Percentiles rank a stretch among this genome's conserved stretches.
These are phyloP conservation scores for Chelmon rostratus DNA, from an alignment of 2,797 vertebrate genomes.

Conservation along the genomic window DNA sequence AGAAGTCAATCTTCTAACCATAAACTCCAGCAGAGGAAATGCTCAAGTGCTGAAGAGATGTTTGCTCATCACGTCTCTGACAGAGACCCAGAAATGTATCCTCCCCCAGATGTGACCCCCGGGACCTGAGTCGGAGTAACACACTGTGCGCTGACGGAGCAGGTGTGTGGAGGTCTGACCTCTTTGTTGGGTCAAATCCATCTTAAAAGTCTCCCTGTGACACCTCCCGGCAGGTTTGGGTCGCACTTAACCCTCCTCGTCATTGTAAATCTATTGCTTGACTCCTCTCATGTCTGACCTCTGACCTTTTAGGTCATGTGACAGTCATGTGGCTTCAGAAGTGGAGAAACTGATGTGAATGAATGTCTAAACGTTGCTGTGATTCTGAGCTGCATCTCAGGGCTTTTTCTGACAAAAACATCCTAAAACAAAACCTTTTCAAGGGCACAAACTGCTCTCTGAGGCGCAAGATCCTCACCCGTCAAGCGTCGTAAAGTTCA, in stretches of 20 bases:
- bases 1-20: neutral
- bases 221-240: constrained; percentile 17
- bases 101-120: constrained; percentile 36
- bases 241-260: constrained; percentile 17
- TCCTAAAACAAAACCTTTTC: neutral
- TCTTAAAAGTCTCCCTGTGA: constrained; percentile 31
- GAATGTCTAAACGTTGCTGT: too few relatives aligned
- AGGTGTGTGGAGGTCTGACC: constrained; percentile 43
- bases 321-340: constrained; percentile 27
- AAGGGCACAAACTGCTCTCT: neutral
- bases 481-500: neutral
- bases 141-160: constrained; percentile 45
- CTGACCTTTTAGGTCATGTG: constrained; percentile 48
- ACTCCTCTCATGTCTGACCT: constrained; percentile 35
- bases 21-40: constrained; percentile 64
- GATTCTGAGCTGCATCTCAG: neutral
- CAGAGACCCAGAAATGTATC: constrained; percentile 37
- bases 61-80: constrained; percentile 45
- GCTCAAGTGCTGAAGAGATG: constrained; percentile 57
- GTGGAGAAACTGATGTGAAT: neutral
- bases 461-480: neutral
- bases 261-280: constrained; percentile 41
- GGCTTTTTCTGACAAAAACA: neutral
- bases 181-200: neutral
- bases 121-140: constrained; percentile 33